Conservation (phyloP, 2,113 vertebrate species). For the Malurus alboscapulatus region DNA sequence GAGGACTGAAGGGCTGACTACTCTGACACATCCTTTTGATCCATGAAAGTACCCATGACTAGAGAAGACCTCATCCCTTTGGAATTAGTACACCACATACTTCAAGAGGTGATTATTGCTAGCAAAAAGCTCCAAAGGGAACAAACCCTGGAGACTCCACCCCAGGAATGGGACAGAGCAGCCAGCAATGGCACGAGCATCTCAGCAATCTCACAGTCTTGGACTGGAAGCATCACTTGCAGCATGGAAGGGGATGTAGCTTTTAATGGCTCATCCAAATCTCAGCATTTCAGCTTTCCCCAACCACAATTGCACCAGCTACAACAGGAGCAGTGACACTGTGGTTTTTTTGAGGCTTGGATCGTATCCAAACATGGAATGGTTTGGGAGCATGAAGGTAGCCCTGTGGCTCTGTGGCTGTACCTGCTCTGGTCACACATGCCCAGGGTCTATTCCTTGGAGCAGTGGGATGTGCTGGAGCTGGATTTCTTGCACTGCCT, state of each 20-base stretch:
- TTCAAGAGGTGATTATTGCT: neutral
- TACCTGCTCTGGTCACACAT: conserved; percentile 53
- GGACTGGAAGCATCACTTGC: neutral
- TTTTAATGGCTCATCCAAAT: neutral
- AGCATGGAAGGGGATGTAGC: neutral
- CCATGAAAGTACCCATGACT: no score
- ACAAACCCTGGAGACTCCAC: neutral
- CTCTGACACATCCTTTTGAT: neutral
- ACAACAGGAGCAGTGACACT: accelerated
- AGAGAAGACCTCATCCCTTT: neutral
- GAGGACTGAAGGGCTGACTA: neutral
- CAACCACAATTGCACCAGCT: neutral
- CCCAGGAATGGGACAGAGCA: neutral
- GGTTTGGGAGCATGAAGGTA: neutral
- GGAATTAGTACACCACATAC: neutral
- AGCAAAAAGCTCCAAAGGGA: neutral
- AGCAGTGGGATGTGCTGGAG: conserved; percentile 26
- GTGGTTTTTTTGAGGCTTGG: neutral
- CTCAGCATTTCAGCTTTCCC: neutral
- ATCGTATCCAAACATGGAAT: accelerated
- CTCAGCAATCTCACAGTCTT: neutral
- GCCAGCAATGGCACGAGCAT: neutral
- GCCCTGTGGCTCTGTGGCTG: neutral
- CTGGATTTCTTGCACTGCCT: conserved; percentile 59
- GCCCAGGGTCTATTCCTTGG: conserved; percentile 26